phyloP scores from a whole-genome alignment of 2,888 invertebrate species.

The Agrilus cyanescens region DNA sequence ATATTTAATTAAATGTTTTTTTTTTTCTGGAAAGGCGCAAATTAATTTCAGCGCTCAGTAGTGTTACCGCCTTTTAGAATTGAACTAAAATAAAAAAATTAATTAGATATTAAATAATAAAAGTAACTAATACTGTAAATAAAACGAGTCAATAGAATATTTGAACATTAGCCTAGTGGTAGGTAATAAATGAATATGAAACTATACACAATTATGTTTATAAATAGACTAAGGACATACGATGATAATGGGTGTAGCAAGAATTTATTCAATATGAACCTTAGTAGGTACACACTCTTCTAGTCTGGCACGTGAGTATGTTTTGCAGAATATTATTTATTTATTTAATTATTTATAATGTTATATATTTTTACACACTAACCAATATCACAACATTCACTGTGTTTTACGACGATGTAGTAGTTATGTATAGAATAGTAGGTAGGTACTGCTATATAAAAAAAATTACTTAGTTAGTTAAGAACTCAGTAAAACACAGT shows the following conservation, averaged over 20 bases:
- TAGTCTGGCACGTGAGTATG: conserved; percentile 37
- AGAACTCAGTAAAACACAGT: not conserved
- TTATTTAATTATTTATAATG: no score
- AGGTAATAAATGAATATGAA: conserved; percentile 14
- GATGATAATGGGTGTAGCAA: conserved; percentile 23
- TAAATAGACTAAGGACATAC: conserved; percentile 28
- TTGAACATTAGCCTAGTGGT: conserved; percentile 2
- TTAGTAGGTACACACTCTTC: conserved; percentile 28
- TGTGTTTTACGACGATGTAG: conserved; percentile 15
- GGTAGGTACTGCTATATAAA: conserved; percentile 6
- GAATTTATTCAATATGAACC: conserved; percentile 17
- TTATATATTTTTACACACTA: conserved; percentile 32
- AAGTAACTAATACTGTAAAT: not conserved
- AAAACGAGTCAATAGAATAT: not conserved
- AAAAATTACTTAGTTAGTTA: conserved; percentile 2
- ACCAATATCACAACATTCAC: conserved; percentile 36
- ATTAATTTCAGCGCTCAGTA: no score
- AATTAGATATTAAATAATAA: no score
- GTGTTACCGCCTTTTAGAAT: no score
- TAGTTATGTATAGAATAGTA: no score
- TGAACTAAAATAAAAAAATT: no score
- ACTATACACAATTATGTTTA: conserved; percentile 21
- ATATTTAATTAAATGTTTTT: no score
- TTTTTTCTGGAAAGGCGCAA: no score
- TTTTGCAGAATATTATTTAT: conserved; percentile 14